Evolutionary conservation across 92 coral and sea anemone genomes (phyloP).

Genomic region (Actinostola sp.): DNA sequence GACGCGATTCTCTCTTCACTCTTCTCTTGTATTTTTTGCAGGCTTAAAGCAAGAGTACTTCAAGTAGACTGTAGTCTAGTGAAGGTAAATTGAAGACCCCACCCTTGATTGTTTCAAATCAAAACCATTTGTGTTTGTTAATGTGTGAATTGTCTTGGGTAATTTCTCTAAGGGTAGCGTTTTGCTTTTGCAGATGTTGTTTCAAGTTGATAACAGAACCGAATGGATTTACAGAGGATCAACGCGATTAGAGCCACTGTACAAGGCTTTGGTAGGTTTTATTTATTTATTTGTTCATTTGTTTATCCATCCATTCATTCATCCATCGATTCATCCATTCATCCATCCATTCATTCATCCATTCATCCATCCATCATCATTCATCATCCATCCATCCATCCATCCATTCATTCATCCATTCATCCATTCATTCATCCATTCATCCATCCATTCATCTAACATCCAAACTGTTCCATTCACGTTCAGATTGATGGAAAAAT

Average conservation of each 20-base stretch:
- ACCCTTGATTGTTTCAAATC: too few species aligned
- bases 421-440: not conserved
- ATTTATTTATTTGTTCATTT: not conserved
- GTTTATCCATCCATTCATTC: too few species aligned
- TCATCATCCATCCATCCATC: not conserved
- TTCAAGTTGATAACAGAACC: slow-evolving; percentile 94
- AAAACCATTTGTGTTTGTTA: too few species aligned
- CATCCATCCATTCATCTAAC: not conserved
- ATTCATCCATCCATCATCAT: not conserved
- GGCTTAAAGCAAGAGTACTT: slow-evolving; percentile 93
- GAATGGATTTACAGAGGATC: slow-evolving; percentile 99
- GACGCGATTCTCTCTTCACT: not conserved
- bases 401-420: not conserved
- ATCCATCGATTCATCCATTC: not conserved
- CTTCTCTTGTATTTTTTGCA: slow-evolving; percentile 15
- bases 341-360: slow-evolving; percentile 6
- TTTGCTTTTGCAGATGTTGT: not conserved
- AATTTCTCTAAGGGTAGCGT: not conserved
- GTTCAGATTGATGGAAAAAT: slow-evolving; percentile 70
- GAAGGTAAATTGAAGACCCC: slow-evolving; percentile 50
- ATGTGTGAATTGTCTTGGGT: not conserved
- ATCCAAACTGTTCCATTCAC: not conserved
- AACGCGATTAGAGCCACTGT: slow-evolving; percentile 89
- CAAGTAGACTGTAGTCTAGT: slow-evolving; percentile 89
- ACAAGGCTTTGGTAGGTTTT: slow-evolving; percentile 81